Evolutionary conservation across 1,140 invertebrate genomes (phyloP), one percentile per base, ranked within the genome.

Genomic region (Macrotrachela quadricornifera): DNA sequence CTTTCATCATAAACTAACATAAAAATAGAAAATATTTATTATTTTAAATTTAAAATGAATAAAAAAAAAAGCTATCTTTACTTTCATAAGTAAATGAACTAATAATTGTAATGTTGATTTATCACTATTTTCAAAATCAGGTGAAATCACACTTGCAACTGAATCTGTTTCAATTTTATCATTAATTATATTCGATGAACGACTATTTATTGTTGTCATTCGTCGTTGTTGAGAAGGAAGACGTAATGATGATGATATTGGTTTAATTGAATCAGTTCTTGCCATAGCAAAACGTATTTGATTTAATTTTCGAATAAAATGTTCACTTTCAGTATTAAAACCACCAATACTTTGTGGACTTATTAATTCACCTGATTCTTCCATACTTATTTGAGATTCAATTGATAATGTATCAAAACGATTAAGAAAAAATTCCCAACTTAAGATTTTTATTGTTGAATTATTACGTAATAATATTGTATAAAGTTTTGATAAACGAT

Each of bases 361-460:
- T 8, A 30, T 30, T 30, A 30, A 30, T 30, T 30, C 21, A 30
- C 21, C 21, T 30, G 21, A 30, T 30, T 30, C 21, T 30, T 30
- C 21, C 21, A 30, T 30, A 30, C 21, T 8, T 4, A 30, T 80
- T 71, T 95, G 88, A 1, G 86, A 84, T 70, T 99, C 94, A 12
- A 97, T 69, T 60, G 90, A 91, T 2, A 99, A 71, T 0, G 85
- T 81, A 64, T 97, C 92, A 68, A 99, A 96, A 46, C 91, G 77
- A 67, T 88, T 88, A 6, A 95, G 74, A 66, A 99, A 99, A 72
- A 99, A 97, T 54, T 96, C 87, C 91, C 92, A 99, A 1, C 80
- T 79, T 10, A 97, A 74, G 56, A 96, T 84, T 57, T 79, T 78
- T 41, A 87, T 74, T 21, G 18, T 39, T 46, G 39, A 42, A 10